Percentiles rank a stretch among this genome's conserved stretches.
Conservation (phyloP, 2,888 invertebrate genomes). For the Rhagophthalmus giganteus region DNA sequence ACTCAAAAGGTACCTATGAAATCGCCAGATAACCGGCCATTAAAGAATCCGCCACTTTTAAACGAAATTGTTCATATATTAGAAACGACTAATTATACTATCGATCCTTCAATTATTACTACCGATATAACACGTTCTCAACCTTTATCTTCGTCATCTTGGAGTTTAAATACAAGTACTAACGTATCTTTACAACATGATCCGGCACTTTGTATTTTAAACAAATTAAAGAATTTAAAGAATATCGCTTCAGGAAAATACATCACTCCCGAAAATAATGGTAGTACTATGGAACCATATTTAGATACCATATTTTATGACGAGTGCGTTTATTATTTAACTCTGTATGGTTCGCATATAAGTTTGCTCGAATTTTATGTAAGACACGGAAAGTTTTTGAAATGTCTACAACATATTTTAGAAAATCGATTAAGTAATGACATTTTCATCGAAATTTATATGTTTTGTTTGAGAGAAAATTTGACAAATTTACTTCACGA, state of each 20-base stretch:
- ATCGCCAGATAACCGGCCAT: slow-evolving; percentile 58
- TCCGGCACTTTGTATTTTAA: slow-evolving; percentile 57
- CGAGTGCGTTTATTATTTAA: slow-evolving; percentile 82
- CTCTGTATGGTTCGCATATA: slow-evolving; percentile 75
- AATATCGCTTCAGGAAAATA: slow-evolving; percentile 53
- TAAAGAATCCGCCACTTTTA: slow-evolving; percentile 68
- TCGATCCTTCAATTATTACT: slow-evolving; percentile 58
- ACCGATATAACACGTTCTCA: slow-evolving; percentile 53
- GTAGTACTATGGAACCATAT: slow-evolving; percentile 32
- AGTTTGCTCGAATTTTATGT: slow-evolving; percentile 77
- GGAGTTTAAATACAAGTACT: slow-evolving; percentile 41
- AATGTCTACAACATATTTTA: slow-evolving; percentile 71
- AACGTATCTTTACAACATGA: slow-evolving; percentile 50
- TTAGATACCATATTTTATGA: slow-evolving; percentile 66
- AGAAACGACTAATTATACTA: slow-evolving; percentile 63
- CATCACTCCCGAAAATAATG: slow-evolving; percentile 16
- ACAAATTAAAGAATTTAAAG: slow-evolving; percentile 55
- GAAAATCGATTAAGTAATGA: slow-evolving; percentile 71
- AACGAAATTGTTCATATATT: slow-evolving; percentile 72
- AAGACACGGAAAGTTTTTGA: slow-evolving; percentile 68
- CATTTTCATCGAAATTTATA: slow-evolving; percentile 74
- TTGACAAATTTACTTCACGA: slow-evolving; percentile 64
- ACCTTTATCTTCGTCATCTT: slow-evolving; percentile 37
- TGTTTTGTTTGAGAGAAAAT: slow-evolving; percentile 69
- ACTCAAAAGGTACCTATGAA: slow-evolving; percentile 45